Evolutionary conservation across 2,797 vertebrate genomes (phyloP).

Genomic region (Tarsius wallacei): DNA sequence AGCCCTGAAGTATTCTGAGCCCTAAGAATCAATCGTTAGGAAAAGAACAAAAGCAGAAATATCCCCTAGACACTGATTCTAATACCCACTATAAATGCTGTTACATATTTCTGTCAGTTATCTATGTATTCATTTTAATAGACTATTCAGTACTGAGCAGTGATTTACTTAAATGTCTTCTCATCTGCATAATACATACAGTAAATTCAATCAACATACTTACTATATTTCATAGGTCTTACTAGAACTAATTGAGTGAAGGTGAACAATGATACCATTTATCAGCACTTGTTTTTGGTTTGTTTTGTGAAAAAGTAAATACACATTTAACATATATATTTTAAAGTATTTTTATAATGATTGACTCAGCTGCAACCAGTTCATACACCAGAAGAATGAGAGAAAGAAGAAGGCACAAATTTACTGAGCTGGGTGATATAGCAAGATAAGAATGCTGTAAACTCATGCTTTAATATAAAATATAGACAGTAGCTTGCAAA

Average conservation of each 20-base stretch:
- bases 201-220: neutral
- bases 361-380: neutral
- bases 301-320: neutral
- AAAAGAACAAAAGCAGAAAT: neutral
- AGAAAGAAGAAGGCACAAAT: neutral
- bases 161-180: neutral
- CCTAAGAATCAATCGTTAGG: neutral
- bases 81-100: neutral
- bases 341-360: neutral
- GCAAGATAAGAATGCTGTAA: neutral
- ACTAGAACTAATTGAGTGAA: neutral
- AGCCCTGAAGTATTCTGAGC: neutral
- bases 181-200: neutral
- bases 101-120: neutral
- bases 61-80: neutral
- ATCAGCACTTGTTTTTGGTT: neutral
- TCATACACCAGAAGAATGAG: neutral
- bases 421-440: neutral
- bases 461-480: neutral
- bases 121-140: slow-evolving; percentile 7
- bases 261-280: neutral
- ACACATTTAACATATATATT: neutral
- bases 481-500: neutral
- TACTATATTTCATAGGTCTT: neutral
- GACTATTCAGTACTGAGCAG: neutral